These are phyloP conservation scores for Macquaria ambigua DNA, from an alignment of 2,113 vertebrate genomes.

Conservation along the genomic window DNA sequence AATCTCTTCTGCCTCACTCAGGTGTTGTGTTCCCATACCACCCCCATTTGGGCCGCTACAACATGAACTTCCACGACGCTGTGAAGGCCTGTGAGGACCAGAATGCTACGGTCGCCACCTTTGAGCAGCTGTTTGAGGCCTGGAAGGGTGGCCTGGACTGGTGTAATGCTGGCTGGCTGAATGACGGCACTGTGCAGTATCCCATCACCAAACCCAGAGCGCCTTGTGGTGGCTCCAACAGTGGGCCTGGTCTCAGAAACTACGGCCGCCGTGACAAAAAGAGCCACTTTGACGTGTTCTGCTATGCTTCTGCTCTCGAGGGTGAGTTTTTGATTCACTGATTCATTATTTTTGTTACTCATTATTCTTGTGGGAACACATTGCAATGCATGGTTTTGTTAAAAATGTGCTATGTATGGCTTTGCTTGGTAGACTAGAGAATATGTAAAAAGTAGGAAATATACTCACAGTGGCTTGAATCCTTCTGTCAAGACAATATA, in stretches of 20 bases:
- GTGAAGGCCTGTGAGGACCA: slow-evolving; percentile 88
- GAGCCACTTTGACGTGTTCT: slow-evolving; percentile 93
- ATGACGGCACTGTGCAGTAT: slow-evolving; percentile 93
- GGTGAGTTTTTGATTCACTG: slow-evolving; percentile 79
- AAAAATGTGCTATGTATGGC: background rate
- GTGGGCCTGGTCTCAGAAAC: slow-evolving; percentile 89
- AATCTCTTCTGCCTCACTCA: slow-evolving; percentile 63
- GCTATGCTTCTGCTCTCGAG: slow-evolving; percentile 87
- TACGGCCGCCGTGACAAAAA: slow-evolving; percentile 91
- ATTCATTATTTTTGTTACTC: background rate
- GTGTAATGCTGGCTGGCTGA: slow-evolving; percentile 98
- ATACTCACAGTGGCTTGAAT: background rate
- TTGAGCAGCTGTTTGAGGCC: slow-evolving; percentile 90
- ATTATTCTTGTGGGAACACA: background rate
- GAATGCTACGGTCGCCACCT: slow-evolving; percentile 88
- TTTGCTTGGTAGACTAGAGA: background rate
- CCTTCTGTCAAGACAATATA: background rate
- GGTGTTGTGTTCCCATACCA: slow-evolving; percentile 95
- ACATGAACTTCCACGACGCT: slow-evolving; percentile 89
- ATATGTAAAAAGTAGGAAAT: background rate
- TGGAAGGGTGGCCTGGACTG: slow-evolving; percentile 94
- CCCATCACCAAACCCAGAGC: slow-evolving; percentile 93
- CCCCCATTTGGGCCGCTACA: slow-evolving; percentile 90
- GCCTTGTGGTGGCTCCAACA: slow-evolving; percentile 90
- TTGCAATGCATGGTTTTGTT: background rate